A percentile compares a stretch with the other conserved stretches of the same genome.
These are phyloP conservation scores for Malthinus flaveolus DNA, from an alignment of 2,888 invertebrate species.

Conservation along the genomic window DNA sequence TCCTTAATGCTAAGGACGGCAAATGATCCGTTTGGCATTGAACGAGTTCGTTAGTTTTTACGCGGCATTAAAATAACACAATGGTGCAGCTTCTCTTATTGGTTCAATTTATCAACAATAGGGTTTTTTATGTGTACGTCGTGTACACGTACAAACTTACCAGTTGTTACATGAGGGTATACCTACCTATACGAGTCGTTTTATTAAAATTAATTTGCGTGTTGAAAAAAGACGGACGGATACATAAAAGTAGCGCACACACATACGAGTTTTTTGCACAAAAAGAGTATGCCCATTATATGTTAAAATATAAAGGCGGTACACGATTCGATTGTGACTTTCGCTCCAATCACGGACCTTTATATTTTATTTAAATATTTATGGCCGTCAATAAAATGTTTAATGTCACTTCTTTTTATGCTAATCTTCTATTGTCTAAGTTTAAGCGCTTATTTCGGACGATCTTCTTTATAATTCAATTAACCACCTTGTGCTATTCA, in stretches of 20 bases:
- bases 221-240: slow-evolving; percentile 7
- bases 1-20: slow-evolving; percentile 3
- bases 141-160: background rate
- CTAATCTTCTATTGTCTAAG: no score
- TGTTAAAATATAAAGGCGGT: slow-evolving; percentile 33
- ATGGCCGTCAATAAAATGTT: slow-evolving; percentile 19
- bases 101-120: slow-evolving; percentile 16
- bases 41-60: slow-evolving; percentile 22
- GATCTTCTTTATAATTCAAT: no score
- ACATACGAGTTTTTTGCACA: slow-evolving; percentile 6
- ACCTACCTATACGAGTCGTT: background rate
- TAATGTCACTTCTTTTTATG: slow-evolving; percentile 5
- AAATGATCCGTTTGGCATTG: slow-evolving; percentile 13
- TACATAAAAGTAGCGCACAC: background rate
- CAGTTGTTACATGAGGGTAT: no score
- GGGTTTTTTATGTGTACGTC: background rate
- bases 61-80: slow-evolving; percentile 5
- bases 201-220: slow-evolving; percentile 4
- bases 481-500: no score
- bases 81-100: slow-evolving; percentile 6
- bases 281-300: slow-evolving; percentile 28
- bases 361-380: slow-evolving; percentile 27
- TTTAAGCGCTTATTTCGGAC: no score
- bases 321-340: slow-evolving; percentile 32
- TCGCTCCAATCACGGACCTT: slow-evolving; percentile 29